Evolutionary conservation across 2,888 invertebrate species (phyloP), one percentile per base, ranked within the genome.

Genomic region (Tachina grossa): DNA sequence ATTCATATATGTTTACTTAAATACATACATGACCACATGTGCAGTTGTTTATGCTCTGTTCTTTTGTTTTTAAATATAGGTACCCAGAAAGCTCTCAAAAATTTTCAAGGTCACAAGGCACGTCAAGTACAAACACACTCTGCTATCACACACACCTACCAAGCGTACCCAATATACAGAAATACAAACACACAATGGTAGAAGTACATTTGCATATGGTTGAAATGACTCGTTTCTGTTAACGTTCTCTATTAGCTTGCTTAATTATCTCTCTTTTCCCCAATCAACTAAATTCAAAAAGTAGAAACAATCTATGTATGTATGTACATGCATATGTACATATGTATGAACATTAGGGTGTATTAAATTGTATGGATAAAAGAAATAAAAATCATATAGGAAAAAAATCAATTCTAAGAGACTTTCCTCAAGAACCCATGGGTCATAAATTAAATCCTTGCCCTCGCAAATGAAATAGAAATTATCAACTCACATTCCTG

Each of bases 91-190:
- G 78, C 75, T 41, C 47, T 82, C 69, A 82, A 82, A 82, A 79
- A 53, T 80, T 65, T 83, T 85, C 83, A 85, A 85, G 85, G 85
- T 85, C 85, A 72, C 76, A 83, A 76, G 79, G 83, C 83, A 83
- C 75, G 61, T 79, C 71, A 79, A 75, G 82, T 79, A 82, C 69
- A 76, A 75, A 75, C 51, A 43, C 8, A 79, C 11, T 41, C n/a
- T 55, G 19, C 45, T 22, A 3, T 9, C 16, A 76, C 16, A 51
- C 22, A 63, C 9, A 49, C 41, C n/a, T 41, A 10, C 39, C 6
- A 31, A 5, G 0, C 31, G 6, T 6, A 31, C 31, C 5, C 31
- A 31, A 31, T 31, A 63, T 72, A 59, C 9, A 43, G 6, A 13
- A 53, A 61, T 41, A 19, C 51, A 47, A 16, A 65, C 55, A 63